Percentiles rank a stretch among this genome's conserved stretches.
Conservation (phyloP, 2,113 vertebrate species). For the Carlito syrichta region DNA sequence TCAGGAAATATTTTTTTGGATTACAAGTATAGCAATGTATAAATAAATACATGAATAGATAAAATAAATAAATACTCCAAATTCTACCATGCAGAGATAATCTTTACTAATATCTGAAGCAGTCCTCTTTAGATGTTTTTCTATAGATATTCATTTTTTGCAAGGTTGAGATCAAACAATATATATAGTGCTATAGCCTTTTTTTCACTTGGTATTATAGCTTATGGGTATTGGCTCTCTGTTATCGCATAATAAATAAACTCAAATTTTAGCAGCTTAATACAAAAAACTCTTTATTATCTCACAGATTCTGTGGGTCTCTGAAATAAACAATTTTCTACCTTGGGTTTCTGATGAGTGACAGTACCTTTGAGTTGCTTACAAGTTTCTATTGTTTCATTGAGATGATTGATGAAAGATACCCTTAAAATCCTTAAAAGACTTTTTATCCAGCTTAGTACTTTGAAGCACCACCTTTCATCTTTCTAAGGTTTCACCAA, state of each 20-base stretch:
- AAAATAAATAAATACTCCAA: neutral
- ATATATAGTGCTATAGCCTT: neutral
- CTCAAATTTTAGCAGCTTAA: neutral
- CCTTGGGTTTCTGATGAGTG: neutral
- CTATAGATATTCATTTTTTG: neutral
- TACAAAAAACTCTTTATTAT: neutral
- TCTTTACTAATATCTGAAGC: neutral
- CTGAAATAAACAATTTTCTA: neutral
- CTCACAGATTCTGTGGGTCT: neutral
- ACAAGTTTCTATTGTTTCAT: neutral
- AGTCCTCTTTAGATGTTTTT: neutral
- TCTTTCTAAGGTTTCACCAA: neutral
- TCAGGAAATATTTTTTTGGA: neutral
- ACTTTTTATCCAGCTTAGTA: neutral
- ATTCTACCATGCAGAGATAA: neutral
- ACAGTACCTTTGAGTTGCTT: neutral
- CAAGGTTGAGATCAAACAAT: neutral
- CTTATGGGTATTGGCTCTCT: neutral
- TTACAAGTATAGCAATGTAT: neutral
- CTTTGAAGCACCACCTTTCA: neutral
- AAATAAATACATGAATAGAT: neutral
- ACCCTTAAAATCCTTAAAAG: neutral
- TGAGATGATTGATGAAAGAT: neutral
- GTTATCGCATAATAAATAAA: neutral
- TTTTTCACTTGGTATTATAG: neutral